Conservation (phyloP, 1,140 invertebrate genomes). For the Bombus soroeensis region DNA sequence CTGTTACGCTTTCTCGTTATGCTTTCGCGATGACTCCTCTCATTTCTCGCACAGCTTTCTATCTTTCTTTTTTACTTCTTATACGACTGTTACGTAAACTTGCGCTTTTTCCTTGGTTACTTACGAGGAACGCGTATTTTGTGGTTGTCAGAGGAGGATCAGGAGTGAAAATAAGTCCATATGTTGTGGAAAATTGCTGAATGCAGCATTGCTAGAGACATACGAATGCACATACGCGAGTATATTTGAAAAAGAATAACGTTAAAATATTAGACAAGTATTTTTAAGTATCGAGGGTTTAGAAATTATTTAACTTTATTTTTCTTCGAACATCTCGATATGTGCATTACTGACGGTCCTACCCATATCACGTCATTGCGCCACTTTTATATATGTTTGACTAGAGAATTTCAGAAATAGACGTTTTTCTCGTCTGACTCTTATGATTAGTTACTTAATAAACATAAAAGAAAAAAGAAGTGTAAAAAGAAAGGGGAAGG, state of each 20-base stretch:
- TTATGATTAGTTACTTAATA: not conserved
- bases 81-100: not conserved
- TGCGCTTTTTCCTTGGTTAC: not conserved
- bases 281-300: not conserved
- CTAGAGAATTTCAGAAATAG: not conserved
- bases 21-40: not conserved
- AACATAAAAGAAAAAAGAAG: not conserved
- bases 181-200: not conserved
- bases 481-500: not conserved
- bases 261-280: not conserved
- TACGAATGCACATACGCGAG: not conserved
- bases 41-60: constrained; percentile 14
- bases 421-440: not conserved
- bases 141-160: not conserved
- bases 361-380: no score
- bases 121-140: not conserved
- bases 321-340: not conserved
- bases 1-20: not conserved
- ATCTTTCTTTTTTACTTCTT: not conserved
- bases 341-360: not conserved
- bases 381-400: not conserved
- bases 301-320: not conserved
- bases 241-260: not conserved
- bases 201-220: not conserved
- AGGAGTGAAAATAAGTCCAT: not conserved